A percentile compares a stretch with the other conserved stretches of the same genome.
Evolutionary conservation across 2,888 invertebrate genomes (phyloP).

Genomic region (Agrotis exclamationis): DNA sequence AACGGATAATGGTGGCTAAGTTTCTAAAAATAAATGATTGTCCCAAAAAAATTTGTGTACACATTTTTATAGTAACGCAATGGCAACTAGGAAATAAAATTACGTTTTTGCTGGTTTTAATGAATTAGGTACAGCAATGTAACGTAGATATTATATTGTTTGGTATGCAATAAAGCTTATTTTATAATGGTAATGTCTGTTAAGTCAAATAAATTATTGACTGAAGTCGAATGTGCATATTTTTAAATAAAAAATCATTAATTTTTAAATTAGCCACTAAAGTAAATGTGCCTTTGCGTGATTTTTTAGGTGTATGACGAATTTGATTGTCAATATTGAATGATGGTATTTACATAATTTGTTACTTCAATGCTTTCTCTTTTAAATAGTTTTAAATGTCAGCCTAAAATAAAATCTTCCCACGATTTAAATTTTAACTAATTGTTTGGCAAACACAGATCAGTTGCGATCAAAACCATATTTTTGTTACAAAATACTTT

Average conservation of each 20-base stretch:
- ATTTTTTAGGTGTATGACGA: constrained; percentile 11
- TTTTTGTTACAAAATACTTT: constrained; percentile 19
- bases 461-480: background rate
- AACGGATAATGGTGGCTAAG: background rate
- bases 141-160: background rate
- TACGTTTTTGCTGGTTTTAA: constrained; percentile 11
- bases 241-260: too few relatives aligned
- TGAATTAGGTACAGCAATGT: background rate
- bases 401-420: background rate
- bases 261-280: too few relatives aligned
- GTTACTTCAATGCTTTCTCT: constrained; percentile 27
- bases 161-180: background rate
- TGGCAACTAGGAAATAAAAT: constrained; percentile 5
- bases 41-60: constrained; percentile 13
- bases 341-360: too few relatives aligned
- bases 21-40: constrained; percentile 28
- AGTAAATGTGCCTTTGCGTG: constrained; percentile 18
- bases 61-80: constrained; percentile 19
- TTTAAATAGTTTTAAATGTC: constrained; percentile 22
- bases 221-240: background rate
- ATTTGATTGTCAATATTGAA: constrained; percentile 32
- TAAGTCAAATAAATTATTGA: background rate
- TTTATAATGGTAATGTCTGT: background rate
- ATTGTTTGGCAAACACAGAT: background rate
- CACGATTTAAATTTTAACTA: background rate